A percentile compares a stretch with the other conserved stretches of the same genome.
phyloP scores from a whole-genome alignment of 1,140 invertebrate species.

The Paralvinella palmiformis region DNA sequence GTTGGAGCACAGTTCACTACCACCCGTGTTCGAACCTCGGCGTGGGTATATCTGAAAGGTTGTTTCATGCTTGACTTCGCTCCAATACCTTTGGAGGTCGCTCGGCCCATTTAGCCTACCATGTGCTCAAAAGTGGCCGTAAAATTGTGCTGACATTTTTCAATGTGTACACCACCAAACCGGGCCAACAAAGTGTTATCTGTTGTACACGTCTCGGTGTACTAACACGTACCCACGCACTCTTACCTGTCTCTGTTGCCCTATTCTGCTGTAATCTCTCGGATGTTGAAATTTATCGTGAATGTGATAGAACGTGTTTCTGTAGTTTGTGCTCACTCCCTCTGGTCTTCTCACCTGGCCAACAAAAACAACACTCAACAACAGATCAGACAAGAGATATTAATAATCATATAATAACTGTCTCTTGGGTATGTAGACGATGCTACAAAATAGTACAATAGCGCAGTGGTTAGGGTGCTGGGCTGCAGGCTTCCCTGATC shows the following conservation, averaged over 20 bases:
- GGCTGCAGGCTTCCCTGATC: not conserved
- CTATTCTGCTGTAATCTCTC: constrained; percentile 35
- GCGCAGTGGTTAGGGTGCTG: not conserved
- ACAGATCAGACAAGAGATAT: not conserved
- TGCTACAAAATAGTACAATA: not conserved
- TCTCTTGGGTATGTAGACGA: no score
- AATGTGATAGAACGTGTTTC: constrained; percentile 36
- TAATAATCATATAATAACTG: not conserved
- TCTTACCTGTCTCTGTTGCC: constrained; percentile 38
- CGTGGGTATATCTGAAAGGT: no score
- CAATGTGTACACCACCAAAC: no score
- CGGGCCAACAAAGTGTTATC: no score
- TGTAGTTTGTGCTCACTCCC: constrained; percentile 51
- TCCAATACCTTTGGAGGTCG: no score
- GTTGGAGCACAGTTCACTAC: no score
- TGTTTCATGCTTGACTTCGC: no score
- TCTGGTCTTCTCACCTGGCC: constrained; percentile 31
- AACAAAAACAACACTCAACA: constrained; percentile 20
- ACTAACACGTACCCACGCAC: not conserved
- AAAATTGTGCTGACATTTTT: no score
- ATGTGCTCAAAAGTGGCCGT: no score
- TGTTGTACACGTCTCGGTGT: not conserved
- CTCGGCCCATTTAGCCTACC: no score
- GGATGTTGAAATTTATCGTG: constrained; percentile 33
- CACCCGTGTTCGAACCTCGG: no score